A percentile compares a stretch with the other conserved stretches of the same genome.
These are phyloP conservation scores for Furcifer pardalis DNA, from an alignment of 2,797 vertebrate genomes.

Conservation along the genomic window DNA sequence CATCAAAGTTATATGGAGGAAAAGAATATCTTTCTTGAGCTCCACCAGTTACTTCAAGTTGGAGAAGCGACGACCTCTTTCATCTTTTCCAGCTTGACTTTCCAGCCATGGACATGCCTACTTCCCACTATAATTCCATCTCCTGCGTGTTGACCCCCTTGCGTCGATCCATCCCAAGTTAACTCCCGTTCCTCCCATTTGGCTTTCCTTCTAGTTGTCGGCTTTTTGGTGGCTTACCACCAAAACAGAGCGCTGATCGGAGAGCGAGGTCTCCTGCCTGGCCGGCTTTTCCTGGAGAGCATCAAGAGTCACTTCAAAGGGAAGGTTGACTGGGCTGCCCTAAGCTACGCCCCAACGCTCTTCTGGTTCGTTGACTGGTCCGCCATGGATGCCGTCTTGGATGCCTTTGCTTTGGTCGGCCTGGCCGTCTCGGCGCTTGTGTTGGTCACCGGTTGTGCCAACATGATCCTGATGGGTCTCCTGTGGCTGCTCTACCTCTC, in stretches of 20 bases:
- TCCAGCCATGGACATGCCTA: no score
- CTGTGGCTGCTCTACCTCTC: conserved; percentile 95
- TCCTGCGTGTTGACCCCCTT: background rate
- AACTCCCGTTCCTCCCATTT: accelerated
- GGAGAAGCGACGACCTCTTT: no score
- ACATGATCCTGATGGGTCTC: conserved; percentile 88
- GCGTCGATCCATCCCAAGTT: background rate
- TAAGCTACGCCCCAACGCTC: conserved; percentile 85
- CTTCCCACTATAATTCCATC: no score
- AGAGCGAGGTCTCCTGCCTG: conserved; percentile 86
- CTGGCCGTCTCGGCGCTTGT: conserved; percentile 83
- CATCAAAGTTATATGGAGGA: no score
- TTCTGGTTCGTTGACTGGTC: conserved; percentile 93
- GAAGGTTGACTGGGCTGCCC: conserved; percentile 76
- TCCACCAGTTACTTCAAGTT: no score
- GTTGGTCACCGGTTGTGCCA: conserved; percentile 84
- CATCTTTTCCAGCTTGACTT: no score
- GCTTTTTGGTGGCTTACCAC: conserved; percentile 87
- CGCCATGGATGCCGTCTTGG: conserved; percentile 86
- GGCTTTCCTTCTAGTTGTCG: conserved; percentile 77
- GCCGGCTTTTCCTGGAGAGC: conserved; percentile 81
- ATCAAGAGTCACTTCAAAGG: conserved; percentile 87
- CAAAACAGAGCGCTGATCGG: conserved; percentile 97
- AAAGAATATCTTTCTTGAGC: no score
- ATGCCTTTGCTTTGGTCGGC: conserved; percentile 82